These are phyloP conservation scores for Tipula vernalis DNA, from an alignment of 2,888 invertebrate genomes.

Conservation along the genomic window DNA sequence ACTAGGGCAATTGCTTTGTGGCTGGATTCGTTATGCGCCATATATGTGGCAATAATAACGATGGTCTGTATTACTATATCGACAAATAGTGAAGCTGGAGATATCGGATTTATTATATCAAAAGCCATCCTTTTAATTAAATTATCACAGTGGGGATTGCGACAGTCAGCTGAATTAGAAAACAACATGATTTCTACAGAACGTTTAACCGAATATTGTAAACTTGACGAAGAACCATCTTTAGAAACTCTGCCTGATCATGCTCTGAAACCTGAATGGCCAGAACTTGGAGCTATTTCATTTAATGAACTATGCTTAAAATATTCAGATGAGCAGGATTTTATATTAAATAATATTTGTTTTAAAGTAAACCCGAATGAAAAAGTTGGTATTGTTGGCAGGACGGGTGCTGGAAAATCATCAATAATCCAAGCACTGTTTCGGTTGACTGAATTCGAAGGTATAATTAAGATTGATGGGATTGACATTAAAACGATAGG, in stretches of 20 bases:
- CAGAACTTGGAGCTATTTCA: constrained; percentile 43
- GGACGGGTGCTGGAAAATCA: constrained; percentile 72
- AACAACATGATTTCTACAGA: constrained; percentile 78
- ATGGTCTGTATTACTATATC: constrained; percentile 67
- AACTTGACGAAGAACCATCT: constrained; percentile 38
- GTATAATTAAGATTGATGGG: constrained; percentile 56
- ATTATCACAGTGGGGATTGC: constrained; percentile 72
- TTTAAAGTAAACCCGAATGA: constrained; percentile 35
- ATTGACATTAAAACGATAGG: constrained; percentile 50
- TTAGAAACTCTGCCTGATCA: constrained; percentile 24
- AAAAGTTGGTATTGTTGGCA: constrained; percentile 63
- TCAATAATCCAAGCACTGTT: constrained; percentile 60
- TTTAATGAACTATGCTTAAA: constrained; percentile 49
- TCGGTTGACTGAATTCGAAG: constrained; percentile 58
- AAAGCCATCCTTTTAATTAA: constrained; percentile 58
- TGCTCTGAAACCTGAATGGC: constrained; percentile 39
- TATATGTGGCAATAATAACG: constrained; percentile 75
- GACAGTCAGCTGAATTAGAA: constrained; percentile 74
- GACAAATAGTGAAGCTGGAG: constrained; percentile 41
- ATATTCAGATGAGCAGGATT: constrained; percentile 49
- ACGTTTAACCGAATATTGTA: constrained; percentile 67
- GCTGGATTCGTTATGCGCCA: constrained; percentile 75
- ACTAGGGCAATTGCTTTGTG: constrained; percentile 88
- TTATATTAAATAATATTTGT: constrained; percentile 54
- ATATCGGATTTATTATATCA: constrained; percentile 58